phyloP scores from a whole-genome alignment of 2,113 vertebrate genomes.

The Anseranas semipalmata region DNA sequence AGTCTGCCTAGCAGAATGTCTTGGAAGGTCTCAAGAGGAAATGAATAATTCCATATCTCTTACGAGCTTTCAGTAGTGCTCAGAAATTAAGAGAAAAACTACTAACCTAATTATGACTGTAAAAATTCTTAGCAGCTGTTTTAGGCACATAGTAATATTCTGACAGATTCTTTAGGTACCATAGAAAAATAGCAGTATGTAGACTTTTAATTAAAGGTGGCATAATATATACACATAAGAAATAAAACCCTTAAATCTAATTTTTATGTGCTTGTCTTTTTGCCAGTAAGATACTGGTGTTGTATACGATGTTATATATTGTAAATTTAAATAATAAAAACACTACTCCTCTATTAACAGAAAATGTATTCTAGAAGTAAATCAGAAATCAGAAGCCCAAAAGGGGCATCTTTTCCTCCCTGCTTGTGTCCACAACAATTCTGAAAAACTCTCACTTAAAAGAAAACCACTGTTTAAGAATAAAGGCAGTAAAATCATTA shows the following conservation, averaged over 20 bases:
- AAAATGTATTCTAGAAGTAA: background rate
- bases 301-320: background rate
- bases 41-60: background rate
- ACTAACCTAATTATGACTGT: background rate
- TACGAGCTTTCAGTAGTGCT: background rate
- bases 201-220: background rate
- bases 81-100: background rate
- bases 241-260: background rate
- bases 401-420: background rate
- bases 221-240: background rate
- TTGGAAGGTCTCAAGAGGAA: constrained; percentile 21
- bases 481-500: background rate
- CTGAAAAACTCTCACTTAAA: background rate
- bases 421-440: background rate
- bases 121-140: constrained; percentile 13
- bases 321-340: background rate
- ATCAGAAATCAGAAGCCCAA: background rate
- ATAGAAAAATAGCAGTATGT: background rate
- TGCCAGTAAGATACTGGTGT: background rate
- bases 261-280: background rate
- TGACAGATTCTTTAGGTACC: background rate
- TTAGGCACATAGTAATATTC: background rate
- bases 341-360: background rate
- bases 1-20: background rate
- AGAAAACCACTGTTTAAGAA: background rate